phyloP scores from a whole-genome alignment of 1,140 invertebrate genomes.

The Pogonomyrmex californicus region DNA sequence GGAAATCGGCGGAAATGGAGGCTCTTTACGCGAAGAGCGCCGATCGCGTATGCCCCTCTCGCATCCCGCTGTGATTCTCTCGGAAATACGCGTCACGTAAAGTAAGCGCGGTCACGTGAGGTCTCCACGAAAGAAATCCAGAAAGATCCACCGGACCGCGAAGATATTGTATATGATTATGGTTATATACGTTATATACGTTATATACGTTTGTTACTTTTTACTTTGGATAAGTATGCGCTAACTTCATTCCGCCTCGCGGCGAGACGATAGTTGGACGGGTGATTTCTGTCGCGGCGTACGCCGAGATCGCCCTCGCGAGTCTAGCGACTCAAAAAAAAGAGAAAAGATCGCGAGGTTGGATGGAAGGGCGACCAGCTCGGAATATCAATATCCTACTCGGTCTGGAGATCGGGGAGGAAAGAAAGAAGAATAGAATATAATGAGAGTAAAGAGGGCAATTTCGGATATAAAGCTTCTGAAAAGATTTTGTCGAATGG shows the following conservation, averaged over 20 bases:
- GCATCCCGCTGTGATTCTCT: constrained; percentile 34
- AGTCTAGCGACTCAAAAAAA: background rate
- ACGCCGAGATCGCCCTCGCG: background rate
- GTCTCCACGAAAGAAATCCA: background rate
- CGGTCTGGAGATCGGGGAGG: background rate
- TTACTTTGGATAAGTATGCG: too few species aligned
- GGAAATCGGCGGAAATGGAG: constrained; percentile 83
- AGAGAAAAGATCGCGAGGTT: background rate
- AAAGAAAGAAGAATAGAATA: constrained; percentile 7
- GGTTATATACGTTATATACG: background rate
- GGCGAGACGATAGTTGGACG: too few species aligned
- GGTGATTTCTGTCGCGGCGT: too few species aligned
- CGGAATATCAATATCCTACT: constrained; percentile 49
- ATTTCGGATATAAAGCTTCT: constrained; percentile 48
- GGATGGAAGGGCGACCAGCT: background rate
- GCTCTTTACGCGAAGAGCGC: constrained; percentile 65
- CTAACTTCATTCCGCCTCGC: too few species aligned
- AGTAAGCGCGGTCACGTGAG: constrained; percentile 14
- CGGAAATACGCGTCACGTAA: constrained; percentile 70
- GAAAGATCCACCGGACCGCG: background rate
- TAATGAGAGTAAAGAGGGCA: constrained; percentile 66
- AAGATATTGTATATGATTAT: background rate
- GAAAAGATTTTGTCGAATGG: constrained; percentile 25
- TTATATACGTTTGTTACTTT: too few species aligned
- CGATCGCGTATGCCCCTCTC: constrained; percentile 8